phyloP scores from a whole-genome alignment of 2,113 vertebrate genomes.

The Azemiops feae region DNA sequence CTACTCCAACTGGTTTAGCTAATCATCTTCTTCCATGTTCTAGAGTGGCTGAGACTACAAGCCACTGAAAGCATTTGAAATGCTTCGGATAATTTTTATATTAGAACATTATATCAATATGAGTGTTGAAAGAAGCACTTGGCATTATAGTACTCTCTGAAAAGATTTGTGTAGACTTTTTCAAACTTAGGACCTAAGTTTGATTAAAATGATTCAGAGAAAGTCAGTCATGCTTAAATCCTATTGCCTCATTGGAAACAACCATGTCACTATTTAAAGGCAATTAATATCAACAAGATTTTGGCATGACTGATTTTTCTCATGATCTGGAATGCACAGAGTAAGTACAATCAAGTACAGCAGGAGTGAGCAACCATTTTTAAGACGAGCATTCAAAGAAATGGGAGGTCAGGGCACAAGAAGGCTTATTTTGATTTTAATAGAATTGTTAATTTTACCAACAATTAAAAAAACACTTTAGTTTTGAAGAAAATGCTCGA shows the following conservation, averaged over 20 bases:
- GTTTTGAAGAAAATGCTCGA: neutral
- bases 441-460: neutral
- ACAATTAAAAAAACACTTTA: neutral
- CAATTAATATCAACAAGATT: neutral
- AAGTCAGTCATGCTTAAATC: neutral
- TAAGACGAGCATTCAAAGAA: neutral
- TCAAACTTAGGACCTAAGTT: neutral
- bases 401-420: neutral
- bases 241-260: neutral
- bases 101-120: neutral
- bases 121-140: neutral
- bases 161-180: neutral
- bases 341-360: neutral
- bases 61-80: neutral
- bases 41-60: neutral
- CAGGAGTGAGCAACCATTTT: neutral
- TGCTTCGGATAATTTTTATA: neutral
- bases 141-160: neutral
- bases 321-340: neutral
- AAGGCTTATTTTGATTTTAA: neutral
- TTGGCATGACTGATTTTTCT: neutral
- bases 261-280: neutral
- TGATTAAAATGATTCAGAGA: neutral
- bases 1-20: neutral
- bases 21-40: neutral